phyloP scores from a whole-genome alignment of 2,888 invertebrate species.

The Lasioglossum villosulum region DNA sequence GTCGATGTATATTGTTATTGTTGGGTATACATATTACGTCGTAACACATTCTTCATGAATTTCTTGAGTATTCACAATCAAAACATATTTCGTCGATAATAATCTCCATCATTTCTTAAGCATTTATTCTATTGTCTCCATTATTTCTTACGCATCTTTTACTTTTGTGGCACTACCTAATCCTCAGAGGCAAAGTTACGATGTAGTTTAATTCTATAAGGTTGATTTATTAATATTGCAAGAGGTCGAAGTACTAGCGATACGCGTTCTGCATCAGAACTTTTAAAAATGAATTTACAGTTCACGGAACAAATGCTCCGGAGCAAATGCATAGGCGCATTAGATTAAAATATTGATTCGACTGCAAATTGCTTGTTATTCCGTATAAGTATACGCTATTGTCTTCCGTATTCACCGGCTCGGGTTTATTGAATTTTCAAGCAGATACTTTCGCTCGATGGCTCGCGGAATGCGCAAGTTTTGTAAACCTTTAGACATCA shows the following conservation, averaged over 20 bases:
- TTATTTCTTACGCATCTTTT: neutral
- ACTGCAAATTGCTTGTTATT: conserved; percentile 1
- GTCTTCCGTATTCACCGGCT: neutral
- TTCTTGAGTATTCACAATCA: no score
- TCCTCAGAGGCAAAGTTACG: neutral
- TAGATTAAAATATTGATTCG: conserved; percentile 1
- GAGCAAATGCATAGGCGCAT: neutral
- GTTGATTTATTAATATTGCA: neutral
- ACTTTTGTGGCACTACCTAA: no score
- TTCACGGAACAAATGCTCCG: neutral
- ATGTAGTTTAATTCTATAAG: neutral
- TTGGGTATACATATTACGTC: neutral
- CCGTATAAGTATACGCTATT: neutral
- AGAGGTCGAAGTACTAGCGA: neutral
- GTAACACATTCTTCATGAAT: no score
- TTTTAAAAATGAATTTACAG: neutral
- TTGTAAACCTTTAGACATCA: neutral
- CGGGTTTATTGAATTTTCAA: conserved; percentile 6
- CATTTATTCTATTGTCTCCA: neutral
- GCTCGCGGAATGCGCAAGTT: neutral
- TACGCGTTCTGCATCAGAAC: neutral
- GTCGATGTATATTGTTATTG: neutral
- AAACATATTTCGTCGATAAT: neutral
- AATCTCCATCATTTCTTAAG: neutral
- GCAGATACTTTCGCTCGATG: neutral